Evolutionary conservation across 2,113 vertebrate genomes (phyloP).

Genomic region (Heterotilapia buettikoferi): DNA sequence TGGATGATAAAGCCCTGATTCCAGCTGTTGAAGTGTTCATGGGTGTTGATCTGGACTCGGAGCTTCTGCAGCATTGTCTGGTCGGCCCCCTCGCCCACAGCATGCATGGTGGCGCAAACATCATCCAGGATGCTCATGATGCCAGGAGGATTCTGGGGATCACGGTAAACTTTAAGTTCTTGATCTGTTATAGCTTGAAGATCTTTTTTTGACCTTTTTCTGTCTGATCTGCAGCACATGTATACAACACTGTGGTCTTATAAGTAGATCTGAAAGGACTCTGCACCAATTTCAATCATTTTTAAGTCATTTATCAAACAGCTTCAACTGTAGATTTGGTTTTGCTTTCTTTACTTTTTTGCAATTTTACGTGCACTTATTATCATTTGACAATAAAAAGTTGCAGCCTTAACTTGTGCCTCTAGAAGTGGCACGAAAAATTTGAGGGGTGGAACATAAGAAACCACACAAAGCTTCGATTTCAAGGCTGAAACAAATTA

Average conservation of each 20-base stretch:
- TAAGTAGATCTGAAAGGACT: neutral
- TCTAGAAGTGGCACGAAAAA: neutral
- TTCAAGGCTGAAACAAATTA: neutral
- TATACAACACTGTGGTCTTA: neutral
- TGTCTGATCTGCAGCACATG: neutral
- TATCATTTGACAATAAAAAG: neutral
- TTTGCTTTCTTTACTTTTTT: neutral
- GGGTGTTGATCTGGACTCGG: constrained; percentile 89
- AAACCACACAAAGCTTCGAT: neutral
- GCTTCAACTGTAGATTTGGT: neutral
- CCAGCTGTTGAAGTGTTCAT: constrained; percentile 99
- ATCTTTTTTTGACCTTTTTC: neutral
- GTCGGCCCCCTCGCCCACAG: constrained; percentile 92
- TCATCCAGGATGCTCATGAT: constrained; percentile 97
- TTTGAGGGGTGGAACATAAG: neutral
- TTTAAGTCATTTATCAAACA: neutral
- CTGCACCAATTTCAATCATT: neutral
- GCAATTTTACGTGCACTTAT: neutral
- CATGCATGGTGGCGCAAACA: constrained; percentile 98
- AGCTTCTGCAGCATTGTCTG: constrained; percentile 97
- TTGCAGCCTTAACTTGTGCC: neutral
- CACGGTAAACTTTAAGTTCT: neutral
- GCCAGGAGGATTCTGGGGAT: constrained; percentile 87
- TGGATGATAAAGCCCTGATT: constrained; percentile 99
- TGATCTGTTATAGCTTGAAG: neutral